These are phyloP conservation scores for Salpingus planirostris DNA, from an alignment of 2,888 invertebrate species.

Conservation along the genomic window DNA sequence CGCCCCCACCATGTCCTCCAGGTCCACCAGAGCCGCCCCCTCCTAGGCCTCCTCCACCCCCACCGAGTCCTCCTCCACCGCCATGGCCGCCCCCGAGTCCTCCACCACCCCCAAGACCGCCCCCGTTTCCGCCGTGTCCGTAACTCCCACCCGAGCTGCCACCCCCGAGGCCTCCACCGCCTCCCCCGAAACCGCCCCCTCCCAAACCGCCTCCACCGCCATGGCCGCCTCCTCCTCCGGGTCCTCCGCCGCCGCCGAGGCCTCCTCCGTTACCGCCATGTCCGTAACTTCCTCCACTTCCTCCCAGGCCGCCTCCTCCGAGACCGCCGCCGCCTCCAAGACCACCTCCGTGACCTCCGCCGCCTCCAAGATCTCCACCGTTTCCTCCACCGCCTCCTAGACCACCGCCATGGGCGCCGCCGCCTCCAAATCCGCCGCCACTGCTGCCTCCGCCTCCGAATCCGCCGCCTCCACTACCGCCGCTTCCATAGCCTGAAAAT, in stretches of 20 bases:
- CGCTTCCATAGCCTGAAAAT: too few relatives aligned
- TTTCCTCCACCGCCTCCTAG: conserved; percentile 9
- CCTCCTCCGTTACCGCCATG: conserved; percentile 5
- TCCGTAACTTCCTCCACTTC: conserved; percentile 16
- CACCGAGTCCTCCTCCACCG: conserved; percentile 26
- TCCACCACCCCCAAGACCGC: conserved; percentile 3
- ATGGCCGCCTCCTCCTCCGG: conserved; percentile 7
- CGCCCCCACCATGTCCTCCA: too few relatives aligned
- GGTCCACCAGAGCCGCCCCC: too few relatives aligned
- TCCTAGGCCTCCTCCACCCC: conserved; percentile 28
- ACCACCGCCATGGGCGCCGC: too few relatives aligned
- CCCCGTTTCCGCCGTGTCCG: conserved; percentile 7
- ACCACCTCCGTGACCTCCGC: conserved; percentile 7
- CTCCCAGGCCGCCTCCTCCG: conserved; percentile 13
- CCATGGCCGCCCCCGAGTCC: conserved; percentile 4
- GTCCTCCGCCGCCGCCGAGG: conserved; percentile 5
- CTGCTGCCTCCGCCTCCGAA: conserved; percentile 14
- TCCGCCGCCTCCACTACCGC: too few relatives aligned
- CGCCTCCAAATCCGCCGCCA: conserved; percentile 10
- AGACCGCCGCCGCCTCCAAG: conserved; percentile 5
- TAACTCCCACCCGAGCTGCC: conserved; percentile 9
- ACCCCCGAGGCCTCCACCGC: conserved; percentile 22
- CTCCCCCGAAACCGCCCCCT: conserved; percentile 28
- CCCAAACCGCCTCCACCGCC: conserved; percentile 13
- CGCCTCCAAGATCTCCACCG: conserved; percentile 23